Conservation (phyloP, 2,888 invertebrate genomes). For the Stegophylla sp. region DNA sequence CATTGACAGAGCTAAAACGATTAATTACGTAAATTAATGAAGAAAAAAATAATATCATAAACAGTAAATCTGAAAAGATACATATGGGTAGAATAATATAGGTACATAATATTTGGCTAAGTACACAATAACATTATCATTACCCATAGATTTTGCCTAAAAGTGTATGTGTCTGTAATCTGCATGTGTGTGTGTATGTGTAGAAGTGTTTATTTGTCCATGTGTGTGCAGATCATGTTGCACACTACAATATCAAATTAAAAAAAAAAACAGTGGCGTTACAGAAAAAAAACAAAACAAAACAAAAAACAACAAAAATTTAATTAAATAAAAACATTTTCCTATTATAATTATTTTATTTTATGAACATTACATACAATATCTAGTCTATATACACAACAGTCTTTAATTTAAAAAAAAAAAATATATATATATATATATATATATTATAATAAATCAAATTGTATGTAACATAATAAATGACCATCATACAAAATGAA, state of each 20-base stretch:
- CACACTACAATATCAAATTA: not conserved
- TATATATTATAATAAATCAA: slow-evolving; percentile 31
- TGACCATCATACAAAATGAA: slow-evolving; percentile 45
- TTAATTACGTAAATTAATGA: not conserved
- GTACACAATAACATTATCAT: not conserved
- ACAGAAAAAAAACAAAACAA: slow-evolving; percentile 6
- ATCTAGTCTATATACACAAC: slow-evolving; percentile 57
- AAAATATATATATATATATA: too few species aligned
- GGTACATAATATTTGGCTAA: not conserved
- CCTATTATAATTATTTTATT: slow-evolving; percentile 36
- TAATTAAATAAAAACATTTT: slow-evolving; percentile 38
- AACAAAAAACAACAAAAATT: slow-evolving; percentile 2
- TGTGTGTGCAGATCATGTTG: not conserved
- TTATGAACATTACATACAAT: slow-evolving; percentile 54
- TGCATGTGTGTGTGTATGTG: not conserved
- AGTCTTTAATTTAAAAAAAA: slow-evolving; percentile 55
- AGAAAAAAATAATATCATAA: not conserved
- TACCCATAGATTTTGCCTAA: not conserved
- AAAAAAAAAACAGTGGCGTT: not conserved
- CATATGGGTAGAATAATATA: not conserved
- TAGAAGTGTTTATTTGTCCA: not conserved
- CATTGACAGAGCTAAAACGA: not conserved
- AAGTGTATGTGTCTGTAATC: not conserved
- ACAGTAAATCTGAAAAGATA: not conserved
- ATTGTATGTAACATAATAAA: slow-evolving; percentile 39